Percentiles rank a stretch among this genome's conserved stretches.
Evolutionary conservation across 2,797 vertebrate species (phyloP).

Genomic region (Acanthis flammea): DNA sequence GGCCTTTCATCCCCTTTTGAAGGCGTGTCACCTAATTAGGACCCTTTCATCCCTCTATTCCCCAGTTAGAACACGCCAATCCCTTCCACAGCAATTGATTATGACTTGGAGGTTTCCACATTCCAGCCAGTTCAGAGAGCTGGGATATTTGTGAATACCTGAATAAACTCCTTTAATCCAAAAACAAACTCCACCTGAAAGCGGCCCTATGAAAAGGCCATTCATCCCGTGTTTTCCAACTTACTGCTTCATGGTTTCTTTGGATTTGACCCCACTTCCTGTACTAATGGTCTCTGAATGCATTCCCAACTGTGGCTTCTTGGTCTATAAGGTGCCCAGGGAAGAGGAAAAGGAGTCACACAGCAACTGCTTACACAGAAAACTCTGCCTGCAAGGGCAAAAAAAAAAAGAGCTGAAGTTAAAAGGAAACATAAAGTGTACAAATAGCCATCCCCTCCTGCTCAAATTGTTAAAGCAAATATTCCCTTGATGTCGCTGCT

Average conservation of each 20-base stretch:
- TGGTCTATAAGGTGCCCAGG: conserved; percentile 50
- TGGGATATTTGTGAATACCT: conserved; percentile 76
- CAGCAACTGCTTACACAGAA: conserved; percentile 32
- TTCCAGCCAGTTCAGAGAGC: conserved; percentile 71
- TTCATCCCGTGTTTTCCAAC: conserved; percentile 74
- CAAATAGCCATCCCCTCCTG: background rate
- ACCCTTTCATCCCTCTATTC: conserved; percentile 73
- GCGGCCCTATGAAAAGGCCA: conserved; percentile 71
- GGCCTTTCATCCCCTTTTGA: conserved; percentile 67
- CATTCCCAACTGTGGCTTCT: conserved; percentile 66
- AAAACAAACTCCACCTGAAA: conserved; percentile 80
- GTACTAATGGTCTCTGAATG: conserved; percentile 76
- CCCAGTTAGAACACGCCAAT: conserved; percentile 58
- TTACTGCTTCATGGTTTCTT: conserved; percentile 60
- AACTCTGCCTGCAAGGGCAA: conserved; percentile 1
- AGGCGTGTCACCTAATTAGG: conserved; percentile 69
- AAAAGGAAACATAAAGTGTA: conserved; percentile 14
- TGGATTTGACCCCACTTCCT: conserved; percentile 71
- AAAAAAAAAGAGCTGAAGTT: conserved; percentile 6
- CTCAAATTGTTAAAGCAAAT: conserved; percentile 26
- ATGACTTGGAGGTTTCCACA: conserved; percentile 76
- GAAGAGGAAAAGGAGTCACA: conserved; percentile 56
- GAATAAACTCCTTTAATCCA: conserved; percentile 82
- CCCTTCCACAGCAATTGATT: conserved; percentile 69
- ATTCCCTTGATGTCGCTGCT: background rate